Evolutionary conservation across 2,888 invertebrate species (phyloP).

Genomic region (Drosophila macrospina): DNA sequence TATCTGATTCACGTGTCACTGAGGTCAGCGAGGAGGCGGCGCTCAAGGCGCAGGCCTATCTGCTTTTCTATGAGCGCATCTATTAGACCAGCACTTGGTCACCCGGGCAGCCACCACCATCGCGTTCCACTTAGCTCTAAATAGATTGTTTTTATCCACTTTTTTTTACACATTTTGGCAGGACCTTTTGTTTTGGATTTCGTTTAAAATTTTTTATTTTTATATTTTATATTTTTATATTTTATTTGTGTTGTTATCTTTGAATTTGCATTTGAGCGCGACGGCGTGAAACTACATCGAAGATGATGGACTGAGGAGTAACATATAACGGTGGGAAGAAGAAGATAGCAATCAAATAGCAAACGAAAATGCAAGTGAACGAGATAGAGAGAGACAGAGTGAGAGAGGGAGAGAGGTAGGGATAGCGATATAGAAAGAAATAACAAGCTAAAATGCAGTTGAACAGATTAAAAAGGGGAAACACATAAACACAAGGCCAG

Average conservation of each 20-base stretch:
- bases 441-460: slow-evolving; percentile 26
- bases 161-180: slow-evolving; percentile 3
- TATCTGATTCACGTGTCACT: slow-evolving; percentile 95
- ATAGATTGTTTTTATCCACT: not conserved
- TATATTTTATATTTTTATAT: not conserved
- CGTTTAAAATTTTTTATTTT: slow-evolving; percentile 1
- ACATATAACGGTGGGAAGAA: slow-evolving; percentile 12
- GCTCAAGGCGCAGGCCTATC: slow-evolving; percentile 94
- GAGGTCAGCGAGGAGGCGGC: slow-evolving; percentile 93
- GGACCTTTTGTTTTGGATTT: slow-evolving; percentile 13
- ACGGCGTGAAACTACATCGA: slow-evolving; percentile 35
- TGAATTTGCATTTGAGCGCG: slow-evolving; percentile 44
- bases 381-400: slow-evolving; percentile 3
- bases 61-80: slow-evolving; percentile 98
- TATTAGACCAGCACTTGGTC: slow-evolving; percentile 86
- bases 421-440: not conserved
- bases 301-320: slow-evolving; percentile 38
- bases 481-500: not conserved
- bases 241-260: not conserved
- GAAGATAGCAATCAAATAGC: not conserved
- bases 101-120: slow-evolving; percentile 12
- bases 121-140: slow-evolving; percentile 35
- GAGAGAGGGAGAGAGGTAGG: not conserved
- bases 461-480: not conserved
- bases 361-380: not conserved